Conservation (phyloP, 2,113 vertebrate species). For the Pampusana beccarii region DNA sequence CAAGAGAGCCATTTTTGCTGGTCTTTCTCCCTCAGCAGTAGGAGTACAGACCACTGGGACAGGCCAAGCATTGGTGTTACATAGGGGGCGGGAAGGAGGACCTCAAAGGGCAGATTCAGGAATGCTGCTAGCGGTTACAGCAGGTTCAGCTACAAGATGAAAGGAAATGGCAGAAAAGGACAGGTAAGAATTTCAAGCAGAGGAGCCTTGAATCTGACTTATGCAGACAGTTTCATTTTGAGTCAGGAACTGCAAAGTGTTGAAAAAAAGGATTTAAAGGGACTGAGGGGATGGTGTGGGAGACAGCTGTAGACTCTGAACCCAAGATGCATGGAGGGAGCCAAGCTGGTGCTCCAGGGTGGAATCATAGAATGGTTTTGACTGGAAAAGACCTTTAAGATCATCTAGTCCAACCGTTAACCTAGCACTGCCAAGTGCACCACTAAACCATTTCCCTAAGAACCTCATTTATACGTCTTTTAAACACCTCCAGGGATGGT, state of each 20-base stretch:
- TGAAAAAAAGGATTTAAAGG: background rate
- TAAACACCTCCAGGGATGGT: too few relatives aligned
- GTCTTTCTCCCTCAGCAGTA: background rate
- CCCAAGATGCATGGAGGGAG: background rate
- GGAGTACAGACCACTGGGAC: background rate
- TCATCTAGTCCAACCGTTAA: too few relatives aligned
- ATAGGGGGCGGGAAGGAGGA: background rate
- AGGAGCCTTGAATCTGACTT: background rate
- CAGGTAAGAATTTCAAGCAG: background rate
- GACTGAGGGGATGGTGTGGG: background rate
- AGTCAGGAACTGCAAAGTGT: background rate
- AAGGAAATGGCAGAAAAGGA: background rate
- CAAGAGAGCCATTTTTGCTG: background rate
- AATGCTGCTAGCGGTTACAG: background rate
- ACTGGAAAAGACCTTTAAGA: too few relatives aligned
- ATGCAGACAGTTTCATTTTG: fast-evolving
- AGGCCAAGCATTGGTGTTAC: background rate
- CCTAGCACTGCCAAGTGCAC: too few relatives aligned
- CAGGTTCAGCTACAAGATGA: background rate
- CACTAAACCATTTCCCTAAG: too few relatives aligned
- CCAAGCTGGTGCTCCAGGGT: background rate
- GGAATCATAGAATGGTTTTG: too few relatives aligned
- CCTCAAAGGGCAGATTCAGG: background rate
- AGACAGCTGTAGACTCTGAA: background rate
- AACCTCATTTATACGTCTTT: too few relatives aligned